These are phyloP conservation scores for Cataglyphis cursor DNA, from an alignment of 2,888 invertebrate genomes.

Conservation along the genomic window DNA sequence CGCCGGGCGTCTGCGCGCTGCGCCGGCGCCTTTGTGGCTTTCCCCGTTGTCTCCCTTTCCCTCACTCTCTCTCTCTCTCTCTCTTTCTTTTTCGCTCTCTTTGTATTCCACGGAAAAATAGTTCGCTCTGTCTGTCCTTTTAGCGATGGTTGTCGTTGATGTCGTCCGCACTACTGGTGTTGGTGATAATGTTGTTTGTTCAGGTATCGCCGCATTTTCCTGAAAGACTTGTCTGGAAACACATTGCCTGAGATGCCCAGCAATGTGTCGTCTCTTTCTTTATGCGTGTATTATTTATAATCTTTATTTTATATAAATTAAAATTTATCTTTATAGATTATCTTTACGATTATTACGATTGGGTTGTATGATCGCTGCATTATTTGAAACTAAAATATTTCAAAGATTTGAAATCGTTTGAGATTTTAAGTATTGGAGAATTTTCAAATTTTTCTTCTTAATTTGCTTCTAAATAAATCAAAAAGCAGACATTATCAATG, in stretches of 20 bases:
- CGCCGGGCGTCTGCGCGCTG: slow-evolving; percentile 80
- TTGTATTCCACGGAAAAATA: slow-evolving; percentile 3
- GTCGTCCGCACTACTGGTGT: slow-evolving; percentile 8
- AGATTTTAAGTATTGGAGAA: not conserved
- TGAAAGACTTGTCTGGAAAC: not conserved
- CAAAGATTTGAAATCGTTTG: not conserved
- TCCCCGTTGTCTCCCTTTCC: not conserved
- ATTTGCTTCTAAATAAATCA: not conserved
- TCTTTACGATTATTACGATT: not conserved
- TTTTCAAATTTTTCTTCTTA: not conserved
- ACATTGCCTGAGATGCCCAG: not conserved
- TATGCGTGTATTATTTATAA: not conserved
- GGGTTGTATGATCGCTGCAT: not conserved
- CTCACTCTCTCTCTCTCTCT: not conserved
- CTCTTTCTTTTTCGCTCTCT: not conserved
- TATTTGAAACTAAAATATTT: not conserved
- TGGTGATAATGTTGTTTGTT: slow-evolving; percentile 31
- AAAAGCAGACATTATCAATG: not conserved
- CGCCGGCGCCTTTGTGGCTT: slow-evolving; percentile 21
- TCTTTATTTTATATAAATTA: not conserved
- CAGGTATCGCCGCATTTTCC: slow-evolving; percentile 4
- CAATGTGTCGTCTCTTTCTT: not conserved
- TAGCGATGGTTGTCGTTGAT: slow-evolving; percentile 14
- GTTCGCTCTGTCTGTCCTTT: slow-evolving; percentile 18
- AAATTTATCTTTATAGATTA: not conserved